These are phyloP conservation scores for Delichon dasypus DNA, from an alignment of 2,797 vertebrate species.

Conservation along the genomic window DNA sequence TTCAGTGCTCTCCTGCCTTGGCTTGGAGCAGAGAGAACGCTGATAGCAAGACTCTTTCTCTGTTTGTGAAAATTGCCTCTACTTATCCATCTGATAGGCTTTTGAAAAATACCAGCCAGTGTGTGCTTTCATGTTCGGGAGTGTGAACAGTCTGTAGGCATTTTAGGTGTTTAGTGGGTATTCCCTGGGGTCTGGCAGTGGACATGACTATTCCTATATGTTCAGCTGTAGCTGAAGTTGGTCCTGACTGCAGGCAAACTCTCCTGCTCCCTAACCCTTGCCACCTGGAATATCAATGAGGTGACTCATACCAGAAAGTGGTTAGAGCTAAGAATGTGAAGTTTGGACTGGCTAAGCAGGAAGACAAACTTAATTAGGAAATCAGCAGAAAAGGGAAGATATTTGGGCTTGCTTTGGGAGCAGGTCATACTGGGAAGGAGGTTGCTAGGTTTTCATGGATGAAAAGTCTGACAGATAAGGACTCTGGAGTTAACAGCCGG, in stretches of 20 bases:
- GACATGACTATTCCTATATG: background rate
- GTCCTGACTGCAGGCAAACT: background rate
- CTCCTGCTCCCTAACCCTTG: background rate
- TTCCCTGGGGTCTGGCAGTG: background rate
- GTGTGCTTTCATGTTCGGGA: background rate
- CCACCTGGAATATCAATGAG: background rate
- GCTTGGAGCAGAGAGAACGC: background rate
- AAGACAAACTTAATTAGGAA: background rate
- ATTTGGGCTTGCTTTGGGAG: background rate
- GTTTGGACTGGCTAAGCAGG: background rate
- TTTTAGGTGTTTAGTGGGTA: background rate
- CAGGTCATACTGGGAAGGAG: fast-evolving
- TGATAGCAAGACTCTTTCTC: background rate
- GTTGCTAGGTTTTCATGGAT: background rate
- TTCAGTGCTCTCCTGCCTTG: background rate
- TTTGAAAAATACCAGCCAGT: background rate
- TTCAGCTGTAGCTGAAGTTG: background rate
- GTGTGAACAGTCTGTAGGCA: background rate
- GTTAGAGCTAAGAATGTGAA: background rate
- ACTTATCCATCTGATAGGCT: background rate
- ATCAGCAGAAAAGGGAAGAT: background rate
- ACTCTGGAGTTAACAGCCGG: background rate
- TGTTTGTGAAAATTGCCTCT: background rate
- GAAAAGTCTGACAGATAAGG: background rate
- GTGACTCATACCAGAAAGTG: background rate